Conservation (phyloP, 2,113 vertebrate species). For the Campylomormyrus tamandua region DNA sequence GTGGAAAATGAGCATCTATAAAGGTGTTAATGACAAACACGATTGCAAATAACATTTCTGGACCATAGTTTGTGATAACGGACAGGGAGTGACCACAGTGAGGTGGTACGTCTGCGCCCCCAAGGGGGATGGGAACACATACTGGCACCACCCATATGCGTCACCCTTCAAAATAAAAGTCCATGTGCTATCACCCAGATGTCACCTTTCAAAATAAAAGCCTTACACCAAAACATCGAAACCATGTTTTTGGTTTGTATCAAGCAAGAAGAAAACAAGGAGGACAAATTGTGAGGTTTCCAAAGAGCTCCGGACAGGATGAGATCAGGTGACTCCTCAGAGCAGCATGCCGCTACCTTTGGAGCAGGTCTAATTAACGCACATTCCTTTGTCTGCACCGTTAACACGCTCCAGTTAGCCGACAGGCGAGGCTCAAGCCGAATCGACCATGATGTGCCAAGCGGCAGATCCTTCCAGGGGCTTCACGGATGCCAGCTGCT, state of each 20-base stretch:
- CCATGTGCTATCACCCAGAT: neutral
- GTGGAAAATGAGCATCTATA: neutral
- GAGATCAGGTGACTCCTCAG: neutral
- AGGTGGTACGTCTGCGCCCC: neutral
- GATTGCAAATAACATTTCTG: neutral
- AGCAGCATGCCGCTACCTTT: neutral
- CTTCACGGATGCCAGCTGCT: neutral
- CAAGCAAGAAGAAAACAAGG: neutral
- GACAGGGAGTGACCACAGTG: neutral
- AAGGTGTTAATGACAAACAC: neutral
- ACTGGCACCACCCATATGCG: neutral
- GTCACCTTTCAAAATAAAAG: neutral
- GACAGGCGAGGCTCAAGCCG: neutral
- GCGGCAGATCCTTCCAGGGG: neutral
- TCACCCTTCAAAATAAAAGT: neutral
- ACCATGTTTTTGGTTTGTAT: neutral
- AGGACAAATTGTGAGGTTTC: neutral
- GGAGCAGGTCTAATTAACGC: neutral
- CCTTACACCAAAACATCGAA: neutral
- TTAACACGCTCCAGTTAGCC: conserved; percentile 12
- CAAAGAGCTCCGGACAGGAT: neutral
- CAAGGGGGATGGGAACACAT: neutral
- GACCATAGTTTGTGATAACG: neutral
- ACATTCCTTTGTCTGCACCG: neutral
- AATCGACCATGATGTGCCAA: neutral